Base-by-base conservation (phyloP, 2,113 vertebrate species). In the Misgurnus anguillicaudatus region DNA sequence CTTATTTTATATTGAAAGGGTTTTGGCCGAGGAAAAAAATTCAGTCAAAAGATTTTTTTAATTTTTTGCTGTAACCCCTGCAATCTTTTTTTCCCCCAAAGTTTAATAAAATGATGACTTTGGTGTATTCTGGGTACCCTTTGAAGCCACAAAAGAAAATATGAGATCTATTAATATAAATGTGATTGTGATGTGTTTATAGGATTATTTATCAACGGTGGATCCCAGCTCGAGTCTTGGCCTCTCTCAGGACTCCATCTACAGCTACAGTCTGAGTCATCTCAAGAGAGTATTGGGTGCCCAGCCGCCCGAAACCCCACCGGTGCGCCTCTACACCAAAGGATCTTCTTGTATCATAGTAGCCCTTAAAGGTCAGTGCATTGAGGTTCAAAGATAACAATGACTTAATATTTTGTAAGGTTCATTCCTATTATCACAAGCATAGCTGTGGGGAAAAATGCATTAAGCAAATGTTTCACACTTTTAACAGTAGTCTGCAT, bases 191-290 rank as follows among this genome's bases (percentile, higher is more conserved):
- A 0, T 70, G 64, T 75, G 64, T 19, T 17, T 80, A 5, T 0
- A 99, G 98, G 96, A 98, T 81, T 98, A 98, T 74, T 88, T 98
- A 58, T 92, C 94, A 53, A 95, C 97, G 87, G 94, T 99, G 90
- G 97, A 99, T 85, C 96, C 97, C 13, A 93, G 94, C 0, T 95
- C 95, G 48, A 97, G 95, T 0, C 88, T 99, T 80, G 96, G 95
- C 1, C 92, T 99, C 68, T 97, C 95, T 76, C 93, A 92, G 0
- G 98, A 99, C 88, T 98, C 97, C 0, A 93, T 99, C 85, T 95
- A 95, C 0, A 95, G 97, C 82, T 99, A 99, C 82, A 98, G 93
- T 67, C 92, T 98, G 81, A 96, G 95, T 78, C 96, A 98, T 53
- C 93, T 95, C 79, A 96, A 93, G 80, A 93, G 98, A n/a, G 88